Conservation (phyloP, 1,140 invertebrate genomes). For the Coptotermes formosanus region DNA sequence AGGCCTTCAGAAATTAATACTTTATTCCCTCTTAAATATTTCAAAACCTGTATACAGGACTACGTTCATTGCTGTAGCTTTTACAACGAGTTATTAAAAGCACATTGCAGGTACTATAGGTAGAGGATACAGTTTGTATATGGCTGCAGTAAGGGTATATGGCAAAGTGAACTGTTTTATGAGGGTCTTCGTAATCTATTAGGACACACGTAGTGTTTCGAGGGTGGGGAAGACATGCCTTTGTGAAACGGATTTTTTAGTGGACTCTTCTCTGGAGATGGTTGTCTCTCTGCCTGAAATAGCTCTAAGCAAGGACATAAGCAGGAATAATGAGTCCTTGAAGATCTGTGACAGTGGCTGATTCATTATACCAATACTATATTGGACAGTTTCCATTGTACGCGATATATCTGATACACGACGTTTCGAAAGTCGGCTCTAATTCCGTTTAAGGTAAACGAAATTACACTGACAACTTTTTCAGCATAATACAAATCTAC, state of each 20-base stretch:
- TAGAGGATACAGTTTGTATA: not conserved
- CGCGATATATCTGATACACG: too few relatives aligned
- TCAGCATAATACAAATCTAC: too few relatives aligned
- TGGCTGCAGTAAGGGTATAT: slow-evolving; percentile 19
- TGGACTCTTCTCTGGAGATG: not conserved
- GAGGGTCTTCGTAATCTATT: not conserved
- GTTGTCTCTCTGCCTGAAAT: too few relatives aligned
- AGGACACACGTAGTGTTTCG: not conserved
- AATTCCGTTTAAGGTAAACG: too few relatives aligned
- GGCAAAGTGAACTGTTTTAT: not conserved
- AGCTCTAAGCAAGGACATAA: too few relatives aligned
- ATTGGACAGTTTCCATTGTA: too few relatives aligned
- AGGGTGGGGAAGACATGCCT: not conserved
- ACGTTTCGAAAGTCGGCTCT: too few relatives aligned
- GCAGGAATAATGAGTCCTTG: too few relatives aligned
- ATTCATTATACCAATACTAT: too few relatives aligned
- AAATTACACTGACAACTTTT: too few relatives aligned
- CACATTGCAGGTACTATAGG: not conserved
- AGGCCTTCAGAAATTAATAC: slow-evolving; percentile 12
- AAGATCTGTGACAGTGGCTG: too few relatives aligned
- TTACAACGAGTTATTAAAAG: not conserved
- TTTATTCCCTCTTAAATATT: slow-evolving; percentile 16
- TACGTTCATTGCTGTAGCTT: not conserved
- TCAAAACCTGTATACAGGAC: not conserved
- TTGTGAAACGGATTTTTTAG: not conserved